Percentiles rank a stretch among this genome's conserved stretches.
Evolutionary conservation across 2,113 vertebrate species (phyloP).

Genomic region (Erinaceus europaeus): DNA sequence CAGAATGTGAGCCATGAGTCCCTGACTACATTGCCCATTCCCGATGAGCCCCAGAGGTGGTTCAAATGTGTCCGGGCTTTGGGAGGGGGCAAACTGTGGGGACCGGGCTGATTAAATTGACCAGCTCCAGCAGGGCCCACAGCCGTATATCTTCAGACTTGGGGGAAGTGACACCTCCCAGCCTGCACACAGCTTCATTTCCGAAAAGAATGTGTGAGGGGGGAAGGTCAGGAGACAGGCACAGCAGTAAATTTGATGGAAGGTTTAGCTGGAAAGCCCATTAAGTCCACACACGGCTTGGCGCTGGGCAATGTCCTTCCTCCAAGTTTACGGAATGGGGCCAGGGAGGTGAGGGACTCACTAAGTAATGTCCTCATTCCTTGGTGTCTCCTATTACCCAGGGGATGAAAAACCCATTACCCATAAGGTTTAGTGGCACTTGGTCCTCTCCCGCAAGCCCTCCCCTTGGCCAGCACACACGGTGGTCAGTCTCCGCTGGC

Average conservation of each 20-base stretch:
- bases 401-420: slow-evolving; percentile 68
- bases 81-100: background rate
- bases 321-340: slow-evolving; percentile 65
- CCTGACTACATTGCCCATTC: background rate
- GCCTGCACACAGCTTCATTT: slow-evolving; percentile 74
- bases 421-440: slow-evolving; percentile 68
- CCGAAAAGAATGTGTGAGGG: slow-evolving; percentile 65
- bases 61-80: background rate
- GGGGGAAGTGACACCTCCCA: slow-evolving; percentile 54
- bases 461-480: background rate
- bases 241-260: slow-evolving; percentile 74
- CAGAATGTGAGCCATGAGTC: background rate
- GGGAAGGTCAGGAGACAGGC: slow-evolving; percentile 76
- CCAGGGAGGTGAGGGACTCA: slow-evolving; percentile 71
- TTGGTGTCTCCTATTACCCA: slow-evolving; percentile 71
- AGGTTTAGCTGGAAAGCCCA: slow-evolving; percentile 75
- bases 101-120: slow-evolving; percentile 59
- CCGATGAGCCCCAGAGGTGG: background rate
- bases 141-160: slow-evolving; percentile 67
- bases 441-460: slow-evolving; percentile 45
- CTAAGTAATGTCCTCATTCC: slow-evolving; percentile 72
- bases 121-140: background rate
- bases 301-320: slow-evolving; percentile 70
- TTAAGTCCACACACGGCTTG: slow-evolving; percentile 63
- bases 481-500: background rate